A percentile compares a stretch with the other conserved stretches of the same genome.
These are phyloP conservation scores for Bungarus multicinctus DNA, from an alignment of 2,113 vertebrate genomes.

Conservation along the genomic window DNA sequence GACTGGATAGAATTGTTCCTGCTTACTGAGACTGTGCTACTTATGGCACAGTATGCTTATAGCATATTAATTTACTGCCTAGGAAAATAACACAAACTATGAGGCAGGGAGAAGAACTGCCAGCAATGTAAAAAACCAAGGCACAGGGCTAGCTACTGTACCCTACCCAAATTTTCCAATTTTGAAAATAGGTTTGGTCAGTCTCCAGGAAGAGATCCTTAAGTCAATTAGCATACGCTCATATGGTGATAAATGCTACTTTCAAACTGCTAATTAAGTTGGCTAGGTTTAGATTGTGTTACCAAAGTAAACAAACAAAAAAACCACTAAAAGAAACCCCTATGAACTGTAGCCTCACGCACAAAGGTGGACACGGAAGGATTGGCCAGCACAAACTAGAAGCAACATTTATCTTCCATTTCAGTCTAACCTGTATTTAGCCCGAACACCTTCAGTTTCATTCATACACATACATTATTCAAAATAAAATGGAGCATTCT, in stretches of 20 bases:
- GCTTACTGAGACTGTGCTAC: slow-evolving; percentile 62
- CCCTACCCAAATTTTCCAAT: slow-evolving; percentile 70
- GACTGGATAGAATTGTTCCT: slow-evolving; percentile 66
- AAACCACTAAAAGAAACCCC: slow-evolving; percentile 41
- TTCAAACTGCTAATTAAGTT: slow-evolving; percentile 74
- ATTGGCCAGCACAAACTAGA: slow-evolving; percentile 73
- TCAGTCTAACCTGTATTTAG: slow-evolving; percentile 76
- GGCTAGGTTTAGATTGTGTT: slow-evolving; percentile 77
- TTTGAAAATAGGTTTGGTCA: slow-evolving; percentile 77
- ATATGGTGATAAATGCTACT: slow-evolving; percentile 75
- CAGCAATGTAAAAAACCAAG: slow-evolving; percentile 72
- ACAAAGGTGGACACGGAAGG: slow-evolving; percentile 69
- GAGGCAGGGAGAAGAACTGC: slow-evolving; percentile 63
- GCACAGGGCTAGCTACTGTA: slow-evolving; percentile 67
- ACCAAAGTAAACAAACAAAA: slow-evolving; percentile 47
- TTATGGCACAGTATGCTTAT: slow-evolving; percentile 67
- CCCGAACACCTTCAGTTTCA: slow-evolving; percentile 80
- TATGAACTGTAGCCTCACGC: slow-evolving; percentile 69
- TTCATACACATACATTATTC: slow-evolving; percentile 77
- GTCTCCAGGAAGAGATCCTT: slow-evolving; percentile 75
- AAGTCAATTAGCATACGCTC: slow-evolving; percentile 73
- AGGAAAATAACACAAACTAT: slow-evolving; percentile 53
- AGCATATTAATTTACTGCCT: slow-evolving; percentile 68
- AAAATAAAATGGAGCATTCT: slow-evolving; percentile 76
- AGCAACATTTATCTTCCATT: slow-evolving; percentile 75